Evolutionary conservation across 1,140 invertebrate species (phyloP).

Genomic region (Dryas iulia): DNA sequence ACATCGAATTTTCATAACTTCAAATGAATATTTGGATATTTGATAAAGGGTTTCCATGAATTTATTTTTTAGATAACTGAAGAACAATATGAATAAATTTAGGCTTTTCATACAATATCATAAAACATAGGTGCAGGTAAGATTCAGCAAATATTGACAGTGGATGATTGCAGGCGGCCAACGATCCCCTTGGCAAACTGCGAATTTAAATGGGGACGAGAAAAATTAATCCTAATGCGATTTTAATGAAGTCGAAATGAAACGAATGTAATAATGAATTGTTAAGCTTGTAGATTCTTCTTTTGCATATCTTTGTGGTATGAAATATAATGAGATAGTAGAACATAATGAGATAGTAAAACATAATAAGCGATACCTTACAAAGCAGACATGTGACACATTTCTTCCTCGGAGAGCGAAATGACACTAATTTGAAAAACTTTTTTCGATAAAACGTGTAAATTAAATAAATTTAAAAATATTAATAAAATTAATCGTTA

Average conservation of each 20-base stretch:
- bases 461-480: no score
- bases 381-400: neutral
- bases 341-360: conserved; percentile 16
- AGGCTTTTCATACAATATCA: conserved; percentile 42
- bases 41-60: neutral
- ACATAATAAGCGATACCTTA: neutral
- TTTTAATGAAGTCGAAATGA: conserved; percentile 79
- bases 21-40: neutral
- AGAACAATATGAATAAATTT: conserved; percentile 22
- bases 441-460: no score
- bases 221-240: conserved; percentile 80
- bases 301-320: conserved; percentile 45
- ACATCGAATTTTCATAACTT: neutral
- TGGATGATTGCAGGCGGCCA: conserved; percentile 73
- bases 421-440: no score
- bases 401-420: no score
- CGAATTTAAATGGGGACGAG: conserved; percentile 77
- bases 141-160: conserved; percentile 74
- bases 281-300: conserved; percentile 63
- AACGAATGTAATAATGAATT: conserved; percentile 76
- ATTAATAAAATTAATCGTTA: no score
- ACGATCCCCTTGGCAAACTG: conserved; percentile 74
- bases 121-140: conserved; percentile 63
- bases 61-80: neutral
- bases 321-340: conserved; percentile 22